Base-by-base conservation (phyloP, 2,888 invertebrate species). In the Thysanoteuthis rhombus region DNA sequence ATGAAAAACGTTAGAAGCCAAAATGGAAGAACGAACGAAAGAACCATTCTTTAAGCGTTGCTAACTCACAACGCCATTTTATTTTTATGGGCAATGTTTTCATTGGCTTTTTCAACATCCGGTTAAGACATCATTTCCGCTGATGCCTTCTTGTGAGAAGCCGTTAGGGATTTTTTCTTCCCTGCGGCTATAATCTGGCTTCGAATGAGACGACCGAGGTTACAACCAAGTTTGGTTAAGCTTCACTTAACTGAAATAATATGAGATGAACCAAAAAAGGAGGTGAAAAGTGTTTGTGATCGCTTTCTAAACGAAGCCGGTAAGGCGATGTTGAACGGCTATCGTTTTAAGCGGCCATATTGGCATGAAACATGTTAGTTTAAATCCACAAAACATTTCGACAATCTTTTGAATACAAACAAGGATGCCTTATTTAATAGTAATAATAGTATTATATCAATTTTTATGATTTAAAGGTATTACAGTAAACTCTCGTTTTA, bases 71-170 rank as follows among this genome's bases (percentile, higher is more conserved):
- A n/a, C 75, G 75, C n/a, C n/a, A 1, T 10, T 75, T 75, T 75
- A 36, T n/a, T 52, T 58, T 58, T 58, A 58, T 6, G 42, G 22
- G 45, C 45, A 40, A 45, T n/a, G 42, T 92, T 92, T 92, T 92
- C 92, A 45, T 40, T 92, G 92, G 92, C 92, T 45, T 92, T 92
- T 92, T 92, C 92, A 92, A 40, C 92, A 92, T 92, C 92, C 92
- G 92, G 92, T 92, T 92, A 92, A 92, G 92, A 92, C n/a, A 45
- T 92, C 92, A 92, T 92, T 92, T 92, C 92, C 92, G 92, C 45
- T 92, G 40, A 45, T 40, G 92, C 45, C 92, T 92, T 42, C 42
- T 42, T 36, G n/a, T 32, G 42, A 92, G 42, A 92, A 45, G 40
- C 75, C n/a, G 75, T 75, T 75, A 75, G 75, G n/a, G 75, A 75